These are phyloP conservation scores for Shinisaurus crocodilurus DNA, from an alignment of 2,113 vertebrate genomes.

Conservation along the genomic window DNA sequence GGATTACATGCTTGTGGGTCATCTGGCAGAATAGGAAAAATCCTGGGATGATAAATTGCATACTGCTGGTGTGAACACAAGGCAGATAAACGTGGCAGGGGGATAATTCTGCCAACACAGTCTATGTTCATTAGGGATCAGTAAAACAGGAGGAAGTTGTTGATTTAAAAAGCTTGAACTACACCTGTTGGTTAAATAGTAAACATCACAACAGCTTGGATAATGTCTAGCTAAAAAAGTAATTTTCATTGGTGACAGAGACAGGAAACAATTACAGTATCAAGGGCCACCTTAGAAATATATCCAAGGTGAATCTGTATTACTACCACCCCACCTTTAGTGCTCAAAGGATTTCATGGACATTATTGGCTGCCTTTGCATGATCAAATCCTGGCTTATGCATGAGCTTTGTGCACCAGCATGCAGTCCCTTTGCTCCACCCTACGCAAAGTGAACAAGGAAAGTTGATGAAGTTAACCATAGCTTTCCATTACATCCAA, in stretches of 20 bases:
- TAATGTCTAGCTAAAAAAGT: neutral
- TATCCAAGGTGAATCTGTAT: neutral
- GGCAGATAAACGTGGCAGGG: neutral
- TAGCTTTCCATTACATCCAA: neutral
- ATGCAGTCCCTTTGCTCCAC: too few species aligned
- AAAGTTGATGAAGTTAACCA: too few species aligned
- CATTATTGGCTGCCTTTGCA: neutral
- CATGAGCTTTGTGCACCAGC: too few species aligned
- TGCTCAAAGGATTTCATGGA: neutral
- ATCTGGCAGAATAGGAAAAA: neutral
- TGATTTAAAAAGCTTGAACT: neutral
- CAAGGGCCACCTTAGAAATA: neutral
- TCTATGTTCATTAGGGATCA: neutral
- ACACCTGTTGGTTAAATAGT: neutral
- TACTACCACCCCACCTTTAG: neutral
- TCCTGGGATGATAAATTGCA: neutral
- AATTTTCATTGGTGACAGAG: neutral
- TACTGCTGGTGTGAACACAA: neutral
- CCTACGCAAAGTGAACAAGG: too few species aligned
- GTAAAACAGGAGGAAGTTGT: neutral
- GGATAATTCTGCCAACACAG: neutral
- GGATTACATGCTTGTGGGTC: fast-evolving
- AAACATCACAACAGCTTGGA: neutral
- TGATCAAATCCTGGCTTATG: too few species aligned
- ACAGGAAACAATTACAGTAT: neutral